phyloP scores from a whole-genome alignment of 1,140 invertebrate species.

The Elymnias hypermnestra region DNA sequence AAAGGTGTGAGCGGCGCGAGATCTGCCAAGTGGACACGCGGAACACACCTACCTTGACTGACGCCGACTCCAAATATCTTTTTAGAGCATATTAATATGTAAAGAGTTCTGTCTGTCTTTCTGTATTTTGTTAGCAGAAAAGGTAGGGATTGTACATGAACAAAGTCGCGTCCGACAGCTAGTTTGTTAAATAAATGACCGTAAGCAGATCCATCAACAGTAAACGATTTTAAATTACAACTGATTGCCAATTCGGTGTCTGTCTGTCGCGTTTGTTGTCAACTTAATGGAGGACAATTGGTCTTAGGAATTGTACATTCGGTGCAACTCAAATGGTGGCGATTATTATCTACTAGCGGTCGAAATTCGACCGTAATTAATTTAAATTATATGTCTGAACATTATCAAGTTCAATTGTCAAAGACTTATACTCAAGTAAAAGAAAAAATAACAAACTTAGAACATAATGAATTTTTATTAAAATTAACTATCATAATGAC shows the following conservation, averaged over 20 bases:
- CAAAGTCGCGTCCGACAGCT: not conserved
- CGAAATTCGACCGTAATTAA: not conserved
- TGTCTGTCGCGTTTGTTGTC: not conserved
- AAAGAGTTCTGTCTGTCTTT: too few relatives aligned
- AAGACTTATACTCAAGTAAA: too few relatives aligned
- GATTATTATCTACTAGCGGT: not conserved
- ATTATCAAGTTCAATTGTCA: not conserved
- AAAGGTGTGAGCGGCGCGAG: too few relatives aligned
- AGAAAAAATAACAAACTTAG: too few relatives aligned
- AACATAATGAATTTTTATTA: too few relatives aligned
- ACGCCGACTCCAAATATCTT: too few relatives aligned
- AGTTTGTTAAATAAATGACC: not conserved
- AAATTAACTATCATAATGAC: too few relatives aligned
- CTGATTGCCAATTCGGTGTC: conserved; percentile 3
- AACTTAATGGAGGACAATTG: not conserved
- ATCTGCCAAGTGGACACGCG: too few relatives aligned
- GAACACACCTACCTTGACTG: too few relatives aligned
- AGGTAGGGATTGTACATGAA: too few relatives aligned
- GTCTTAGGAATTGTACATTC: not conserved
- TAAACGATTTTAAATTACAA: conserved; percentile 1
- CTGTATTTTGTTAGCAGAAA: too few relatives aligned
- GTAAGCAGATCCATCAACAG: not conserved
- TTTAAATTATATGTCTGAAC: not conserved
- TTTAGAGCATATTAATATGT: too few relatives aligned
- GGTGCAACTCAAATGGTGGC: not conserved